phyloP scores from a whole-genome alignment of 2,797 vertebrate genomes.

The Atherinosoma microstoma region DNA sequence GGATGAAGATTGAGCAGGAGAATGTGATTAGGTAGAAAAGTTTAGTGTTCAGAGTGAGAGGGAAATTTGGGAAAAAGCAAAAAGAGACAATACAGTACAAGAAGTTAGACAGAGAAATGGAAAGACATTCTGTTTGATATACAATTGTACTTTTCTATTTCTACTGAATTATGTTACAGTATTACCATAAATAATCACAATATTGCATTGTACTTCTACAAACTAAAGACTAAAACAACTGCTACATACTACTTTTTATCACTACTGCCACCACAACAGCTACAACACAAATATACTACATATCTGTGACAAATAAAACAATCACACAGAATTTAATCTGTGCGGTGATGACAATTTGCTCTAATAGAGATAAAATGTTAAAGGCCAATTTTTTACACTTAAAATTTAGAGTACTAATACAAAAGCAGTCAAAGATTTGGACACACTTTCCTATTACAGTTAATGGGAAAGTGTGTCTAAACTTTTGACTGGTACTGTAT shows the following conservation, averaged over 20 bases:
- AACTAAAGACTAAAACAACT: not conserved
- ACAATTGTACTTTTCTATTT: not conserved
- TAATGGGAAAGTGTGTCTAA: too few relatives aligned
- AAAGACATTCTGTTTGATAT: slow-evolving; percentile 3
- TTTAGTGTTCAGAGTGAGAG: slow-evolving; percentile 3
- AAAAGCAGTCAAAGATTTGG: too few relatives aligned
- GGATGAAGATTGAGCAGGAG: not conserved
- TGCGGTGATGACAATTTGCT: slow-evolving; percentile 38
- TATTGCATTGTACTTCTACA: slow-evolving; percentile 28
- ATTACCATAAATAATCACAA: slow-evolving; percentile 23
- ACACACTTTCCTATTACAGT: too few relatives aligned
- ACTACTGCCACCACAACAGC: slow-evolving; percentile 67
- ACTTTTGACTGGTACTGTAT: too few relatives aligned
- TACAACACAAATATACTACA: slow-evolving; percentile 49
- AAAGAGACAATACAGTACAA: slow-evolving; percentile 46
- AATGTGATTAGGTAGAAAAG: not conserved
- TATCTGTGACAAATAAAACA: slow-evolving; percentile 31
- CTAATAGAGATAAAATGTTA: slow-evolving; percentile 14
- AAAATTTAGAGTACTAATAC: slow-evolving; percentile 2
- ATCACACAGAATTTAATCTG: slow-evolving; percentile 49
- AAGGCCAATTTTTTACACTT: slow-evolving; percentile 21
- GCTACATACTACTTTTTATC: slow-evolving; percentile 43
- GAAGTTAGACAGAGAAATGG: slow-evolving; percentile 60
- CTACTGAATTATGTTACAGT: slow-evolving; percentile 11
- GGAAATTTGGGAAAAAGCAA: slow-evolving; percentile 55